Base-by-base conservation (phyloP, 1,140 invertebrate species). In the Cephus cinctus region DNA sequence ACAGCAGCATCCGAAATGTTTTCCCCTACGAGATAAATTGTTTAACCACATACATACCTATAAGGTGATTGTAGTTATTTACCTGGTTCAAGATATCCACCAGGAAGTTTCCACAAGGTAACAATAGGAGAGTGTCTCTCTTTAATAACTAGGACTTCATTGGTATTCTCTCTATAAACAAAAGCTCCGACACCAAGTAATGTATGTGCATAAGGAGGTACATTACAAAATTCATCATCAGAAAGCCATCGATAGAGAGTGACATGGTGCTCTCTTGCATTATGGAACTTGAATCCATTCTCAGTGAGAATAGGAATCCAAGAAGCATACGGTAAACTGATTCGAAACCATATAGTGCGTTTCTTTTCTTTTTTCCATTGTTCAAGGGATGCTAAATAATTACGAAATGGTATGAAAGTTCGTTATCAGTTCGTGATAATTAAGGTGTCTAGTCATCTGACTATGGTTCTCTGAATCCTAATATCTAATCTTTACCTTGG, bases 51-150 rank as follows among this genome's bases (percentile, higher is more conserved):
- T 27, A 23, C 19, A 45, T 46, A 25, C n/a, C 20, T 27, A 34
- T 45, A 42, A 11, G 40, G 16, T 30, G n/a, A 50, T 20, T 11
- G 15, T 20, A 39, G 27, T 31, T 20, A 46, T 51, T 61, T 76
- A 90, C 89, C 85, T 75, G 83, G 86, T 68, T 96, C 90, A 19
- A 94, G 87, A 77, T 91, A 90, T 43, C 93, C 94, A 47, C 94
- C 93, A 18, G 94, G 94, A 12, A 96, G 77, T 75, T 97, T 97
- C 92, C 92, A 96, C 58, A 82, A 77, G 61, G 72, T 32, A 20
- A 39, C 45, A 23, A 22, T 23, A 3, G 35, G 11, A 44, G 46
- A 6, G 40, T 63, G 54, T 65, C 83, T 86, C 65, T 95, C 92
- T 50, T 84, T 82, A 11, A 95, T 83, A 0, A 90, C 88, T 22